Evolutionary conservation across 2,888 invertebrate species (phyloP), one percentile per base, ranked within the genome.

Genomic region (Pandemis corylana): DNA sequence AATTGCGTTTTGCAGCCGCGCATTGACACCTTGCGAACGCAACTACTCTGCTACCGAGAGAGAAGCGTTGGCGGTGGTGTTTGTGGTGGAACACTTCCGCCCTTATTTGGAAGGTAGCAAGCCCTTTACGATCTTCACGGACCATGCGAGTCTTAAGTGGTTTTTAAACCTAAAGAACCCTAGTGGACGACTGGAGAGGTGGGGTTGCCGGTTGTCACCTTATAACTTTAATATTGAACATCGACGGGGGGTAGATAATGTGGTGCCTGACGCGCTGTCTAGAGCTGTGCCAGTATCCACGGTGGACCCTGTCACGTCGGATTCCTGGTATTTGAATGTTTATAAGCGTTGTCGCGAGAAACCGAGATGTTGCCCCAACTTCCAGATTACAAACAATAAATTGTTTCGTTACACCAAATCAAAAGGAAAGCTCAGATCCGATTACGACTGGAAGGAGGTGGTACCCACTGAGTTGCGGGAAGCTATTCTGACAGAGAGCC

Each of bases 381-480:
- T 74, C 10, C n/a, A 41, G 7, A 9, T 83, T 0, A n/a, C 72
- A 42, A 77, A 81, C 49, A 44, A 70, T 1, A 44, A 0, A 1
- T 56, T 82, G 0, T 83, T 72, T 56, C n/a, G 81, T 5, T 56
- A 56, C 4, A 65, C 63, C 7, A 80, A n/a, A n/a, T n/a, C n/a
- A n/a, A n/a, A n/a, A n/a, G n/a, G n/a, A n/a, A n/a, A n/a, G n/a
- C n/a, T n/a, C n/a, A n/a, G n/a, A n/a, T n/a, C n/a, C n/a, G n/a
- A n/a, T 20, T 56, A 20, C 9, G 56, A 56, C 7, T 56, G 56
- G 56, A 56, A 56, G 20, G 56, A 56, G 20, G 56, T 56, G 7
- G 7, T 56, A 4, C 56, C 56, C 0, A 5, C 0, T 6, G 15
- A 15, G 0, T 15, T 15, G 0, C 15, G 53, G 0, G 53, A 56